phyloP scores from a whole-genome alignment of 2,113 vertebrate species.

The Melierax canorus region DNA sequence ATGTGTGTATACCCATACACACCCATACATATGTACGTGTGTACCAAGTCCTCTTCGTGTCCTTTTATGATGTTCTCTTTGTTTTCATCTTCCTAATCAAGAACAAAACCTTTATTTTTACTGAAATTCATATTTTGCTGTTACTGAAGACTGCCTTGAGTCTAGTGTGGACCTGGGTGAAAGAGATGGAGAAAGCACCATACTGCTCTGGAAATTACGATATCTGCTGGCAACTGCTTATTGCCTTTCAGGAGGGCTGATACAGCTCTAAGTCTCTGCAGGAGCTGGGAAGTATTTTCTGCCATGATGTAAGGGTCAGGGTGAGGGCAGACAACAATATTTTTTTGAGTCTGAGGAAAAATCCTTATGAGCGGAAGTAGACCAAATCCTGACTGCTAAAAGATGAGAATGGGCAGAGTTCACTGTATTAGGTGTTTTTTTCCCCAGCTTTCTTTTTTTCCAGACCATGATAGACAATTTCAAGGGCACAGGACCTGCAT shows the following conservation, averaged over 20 bases:
- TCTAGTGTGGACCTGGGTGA: background rate
- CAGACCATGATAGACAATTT: background rate
- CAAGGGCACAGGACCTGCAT: background rate
- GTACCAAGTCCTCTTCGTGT: background rate
- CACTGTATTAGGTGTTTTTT: background rate
- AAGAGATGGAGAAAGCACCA: background rate
- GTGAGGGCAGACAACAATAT: background rate
- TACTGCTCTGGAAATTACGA: background rate
- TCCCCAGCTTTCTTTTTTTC: background rate
- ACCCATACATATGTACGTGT: background rate
- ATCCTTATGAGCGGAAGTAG: background rate
- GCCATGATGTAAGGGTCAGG: background rate
- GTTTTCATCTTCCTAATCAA: background rate
- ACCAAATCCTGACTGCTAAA: background rate
- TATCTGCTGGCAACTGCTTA: background rate
- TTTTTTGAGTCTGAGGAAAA: background rate
- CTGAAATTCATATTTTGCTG: background rate
- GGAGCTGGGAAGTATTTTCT: background rate
- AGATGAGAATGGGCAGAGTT: background rate
- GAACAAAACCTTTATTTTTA: background rate
- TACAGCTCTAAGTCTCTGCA: background rate
- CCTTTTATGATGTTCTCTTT: background rate
- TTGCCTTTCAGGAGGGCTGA: background rate
- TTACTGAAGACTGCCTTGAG: background rate
- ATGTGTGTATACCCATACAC: background rate